Conservation (phyloP, 2,113 vertebrate genomes). For the Tachysurus fulvidraco region DNA sequence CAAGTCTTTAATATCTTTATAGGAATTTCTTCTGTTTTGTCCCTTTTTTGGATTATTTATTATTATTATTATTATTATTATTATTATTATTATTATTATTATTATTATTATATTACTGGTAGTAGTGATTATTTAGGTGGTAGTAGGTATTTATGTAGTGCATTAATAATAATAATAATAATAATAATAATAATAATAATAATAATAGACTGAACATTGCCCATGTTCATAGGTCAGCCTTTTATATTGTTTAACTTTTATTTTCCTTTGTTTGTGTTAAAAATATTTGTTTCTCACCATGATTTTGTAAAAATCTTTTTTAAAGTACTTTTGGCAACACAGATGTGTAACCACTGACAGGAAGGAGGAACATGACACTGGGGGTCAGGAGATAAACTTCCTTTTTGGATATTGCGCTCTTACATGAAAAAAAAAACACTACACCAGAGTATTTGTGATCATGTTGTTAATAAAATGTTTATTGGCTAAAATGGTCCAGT, state of each 20-base stretch:
- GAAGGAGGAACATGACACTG: slow-evolving; percentile 66
- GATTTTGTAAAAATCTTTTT: slow-evolving; percentile 59
- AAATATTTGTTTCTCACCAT: slow-evolving; percentile 76
- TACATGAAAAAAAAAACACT: slow-evolving; percentile 72
- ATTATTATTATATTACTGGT: slow-evolving; percentile 73
- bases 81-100: slow-evolving; percentile 79
- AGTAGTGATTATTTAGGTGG: slow-evolving; percentile 58
- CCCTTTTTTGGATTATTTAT: slow-evolving; percentile 64
- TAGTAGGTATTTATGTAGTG: slow-evolving; percentile 52
- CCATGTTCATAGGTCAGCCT: slow-evolving; percentile 80
- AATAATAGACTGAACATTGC: slow-evolving; percentile 70
- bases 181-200: slow-evolving; percentile 61
- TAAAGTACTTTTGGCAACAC: slow-evolving; percentile 74
- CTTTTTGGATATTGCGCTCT: slow-evolving; percentile 71
- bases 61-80: slow-evolving; percentile 68
- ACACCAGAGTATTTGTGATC: slow-evolving; percentile 85
- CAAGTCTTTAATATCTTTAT: slow-evolving; percentile 71
- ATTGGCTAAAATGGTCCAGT: slow-evolving; percentile 82
- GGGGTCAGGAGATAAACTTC: slow-evolving; percentile 69
- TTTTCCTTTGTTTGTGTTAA: slow-evolving; percentile 56
- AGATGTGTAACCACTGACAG: slow-evolving; percentile 69
- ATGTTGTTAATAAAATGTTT: slow-evolving; percentile 94
- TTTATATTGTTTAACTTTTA: slow-evolving; percentile 82
- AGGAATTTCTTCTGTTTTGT: slow-evolving; percentile 70
- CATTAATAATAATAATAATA: slow-evolving; percentile 57